These are phyloP conservation scores for Acanthurus tractus DNA, from an alignment of 2,797 vertebrate genomes.

Conservation along the genomic window DNA sequence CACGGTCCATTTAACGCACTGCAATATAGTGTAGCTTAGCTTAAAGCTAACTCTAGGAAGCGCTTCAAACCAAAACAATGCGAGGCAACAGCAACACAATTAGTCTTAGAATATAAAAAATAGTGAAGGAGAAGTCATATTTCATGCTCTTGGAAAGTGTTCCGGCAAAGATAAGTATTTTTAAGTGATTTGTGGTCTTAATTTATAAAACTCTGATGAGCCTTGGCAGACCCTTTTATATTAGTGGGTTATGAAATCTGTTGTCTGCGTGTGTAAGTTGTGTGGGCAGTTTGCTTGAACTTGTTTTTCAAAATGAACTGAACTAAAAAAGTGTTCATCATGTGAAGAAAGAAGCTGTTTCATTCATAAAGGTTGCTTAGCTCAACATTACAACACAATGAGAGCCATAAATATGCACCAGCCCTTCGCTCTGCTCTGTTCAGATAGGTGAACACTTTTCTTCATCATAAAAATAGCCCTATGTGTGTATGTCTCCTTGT, in stretches of 20 bases:
- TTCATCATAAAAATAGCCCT: conserved; percentile 37
- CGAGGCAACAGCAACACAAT: background rate
- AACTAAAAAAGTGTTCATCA: background rate
- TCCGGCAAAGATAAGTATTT: background rate
- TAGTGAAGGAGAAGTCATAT: no score
- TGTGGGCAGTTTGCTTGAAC: background rate
- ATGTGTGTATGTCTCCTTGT: conserved; percentile 38
- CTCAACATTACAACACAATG: background rate
- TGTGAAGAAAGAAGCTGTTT: conserved; percentile 7
- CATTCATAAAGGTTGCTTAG: conserved; percentile 26
- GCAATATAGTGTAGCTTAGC: background rate
- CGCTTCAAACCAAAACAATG: conserved; percentile 15
- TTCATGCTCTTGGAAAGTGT: background rate
- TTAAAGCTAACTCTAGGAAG: background rate
- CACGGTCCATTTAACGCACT: background rate
- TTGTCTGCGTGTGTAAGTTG: background rate
- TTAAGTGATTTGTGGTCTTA: background rate
- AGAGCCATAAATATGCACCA: background rate
- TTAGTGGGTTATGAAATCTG: background rate
- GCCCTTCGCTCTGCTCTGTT: conserved; percentile 9
- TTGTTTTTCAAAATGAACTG: background rate
- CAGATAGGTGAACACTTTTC: conserved; percentile 31
- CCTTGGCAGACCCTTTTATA: background rate
- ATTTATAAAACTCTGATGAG: background rate
- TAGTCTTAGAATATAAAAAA: background rate